Conservation (phyloP, 2,888 invertebrate species). For the Protodeltote pygarga region DNA sequence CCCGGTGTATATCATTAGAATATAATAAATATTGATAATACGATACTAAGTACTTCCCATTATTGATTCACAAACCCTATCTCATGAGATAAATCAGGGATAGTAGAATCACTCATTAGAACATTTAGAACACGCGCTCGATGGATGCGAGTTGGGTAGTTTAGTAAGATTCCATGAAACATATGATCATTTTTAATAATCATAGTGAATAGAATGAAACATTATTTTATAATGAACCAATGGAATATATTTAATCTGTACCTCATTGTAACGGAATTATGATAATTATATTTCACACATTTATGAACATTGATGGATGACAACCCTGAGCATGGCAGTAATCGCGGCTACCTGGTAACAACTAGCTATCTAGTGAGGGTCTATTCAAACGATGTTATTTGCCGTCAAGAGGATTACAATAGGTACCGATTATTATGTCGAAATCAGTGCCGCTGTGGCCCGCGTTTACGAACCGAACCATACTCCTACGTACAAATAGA, state of each 20-base stretch:
- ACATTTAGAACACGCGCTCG: too few relatives aligned
- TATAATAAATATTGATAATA: not conserved
- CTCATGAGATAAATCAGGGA: constrained; percentile 54
- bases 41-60: constrained; percentile 3
- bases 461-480: constrained; percentile 12
- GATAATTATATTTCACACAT: too few relatives aligned
- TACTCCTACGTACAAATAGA: constrained; percentile 5
- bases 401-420: constrained; percentile 54
- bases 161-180: too few relatives aligned
- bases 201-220: too few relatives aligned
- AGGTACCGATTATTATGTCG: constrained; percentile 51
- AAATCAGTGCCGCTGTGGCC: constrained; percentile 43
- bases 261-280: too few relatives aligned
- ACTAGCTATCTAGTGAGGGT: constrained; percentile 9
- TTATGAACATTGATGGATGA: not conserved
- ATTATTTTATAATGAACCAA: too few relatives aligned
- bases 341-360: constrained; percentile 26
- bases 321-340: constrained; percentile 21
- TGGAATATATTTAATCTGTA: too few relatives aligned
- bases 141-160: too few relatives aligned
- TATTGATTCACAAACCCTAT: constrained; percentile 18
- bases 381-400: constrained; percentile 41
- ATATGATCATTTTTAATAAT: too few relatives aligned
- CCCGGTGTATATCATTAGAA: not conserved
- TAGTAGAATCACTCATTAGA: constrained; percentile 16